phyloP scores from a whole-genome alignment of 2,113 vertebrate genomes.

The Corythornis vintsioides region DNA sequence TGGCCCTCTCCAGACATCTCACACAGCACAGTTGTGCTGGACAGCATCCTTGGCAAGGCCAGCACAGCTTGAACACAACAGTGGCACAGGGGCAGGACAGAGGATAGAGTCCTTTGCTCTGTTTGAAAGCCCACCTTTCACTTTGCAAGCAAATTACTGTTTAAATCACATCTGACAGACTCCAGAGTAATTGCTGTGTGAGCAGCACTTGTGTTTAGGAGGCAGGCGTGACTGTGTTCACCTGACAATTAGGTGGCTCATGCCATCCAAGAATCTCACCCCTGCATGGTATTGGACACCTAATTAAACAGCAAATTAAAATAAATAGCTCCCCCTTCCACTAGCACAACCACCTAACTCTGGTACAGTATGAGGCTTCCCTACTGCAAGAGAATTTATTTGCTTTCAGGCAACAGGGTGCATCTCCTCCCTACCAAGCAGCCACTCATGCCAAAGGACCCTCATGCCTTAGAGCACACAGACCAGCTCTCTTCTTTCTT shows the following conservation, averaged over 20 bases:
- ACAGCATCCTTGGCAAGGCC: not conserved
- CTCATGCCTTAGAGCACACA: rapidly evolving
- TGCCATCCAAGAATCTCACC: not conserved
- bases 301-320: slow-evolving; percentile 42
- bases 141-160: not conserved
- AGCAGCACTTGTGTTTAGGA: not conserved
- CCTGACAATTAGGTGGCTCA: not conserved
- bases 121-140: not conserved
- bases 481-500: not conserved
- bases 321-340: not conserved
- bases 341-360: not conserved
- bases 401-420: not conserved
- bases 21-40: not conserved
- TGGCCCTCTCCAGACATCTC: not conserved
- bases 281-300: not conserved
- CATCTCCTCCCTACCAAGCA: not conserved
- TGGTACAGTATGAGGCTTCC: not conserved
- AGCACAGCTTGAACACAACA: not conserved
- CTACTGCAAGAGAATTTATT: not conserved
- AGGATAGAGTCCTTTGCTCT: not conserved
- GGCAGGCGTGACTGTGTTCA: not conserved
- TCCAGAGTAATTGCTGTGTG: not conserved
- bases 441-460: not conserved
- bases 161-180: not conserved
- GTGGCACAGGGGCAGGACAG: not conserved